These are phyloP conservation scores for Linyphia triangularis DNA, from an alignment of 2,888 invertebrate species.

Conservation along the genomic window DNA sequence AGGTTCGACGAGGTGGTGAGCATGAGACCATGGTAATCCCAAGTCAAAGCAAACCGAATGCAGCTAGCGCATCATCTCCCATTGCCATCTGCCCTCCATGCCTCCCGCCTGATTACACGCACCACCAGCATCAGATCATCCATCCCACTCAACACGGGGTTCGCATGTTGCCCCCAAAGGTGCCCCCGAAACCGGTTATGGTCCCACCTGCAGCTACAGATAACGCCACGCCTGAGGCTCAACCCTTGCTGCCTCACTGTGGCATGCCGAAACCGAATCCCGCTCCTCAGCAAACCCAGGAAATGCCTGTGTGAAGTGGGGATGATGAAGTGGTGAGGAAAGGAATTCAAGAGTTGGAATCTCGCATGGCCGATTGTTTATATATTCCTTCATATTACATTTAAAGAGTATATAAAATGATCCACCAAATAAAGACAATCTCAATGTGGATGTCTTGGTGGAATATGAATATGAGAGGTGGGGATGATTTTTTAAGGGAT, in stretches of 20 bases:
- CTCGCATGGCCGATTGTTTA: slow-evolving; percentile 39
- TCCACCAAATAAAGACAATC: slow-evolving; percentile 33
- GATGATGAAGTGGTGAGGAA: not conserved
- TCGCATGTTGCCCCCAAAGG: slow-evolving; percentile 69
- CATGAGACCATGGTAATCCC: slow-evolving; percentile 66
- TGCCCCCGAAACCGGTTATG: slow-evolving; percentile 71
- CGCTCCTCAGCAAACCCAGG: slow-evolving; percentile 56
- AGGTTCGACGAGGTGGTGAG: slow-evolving; percentile 58
- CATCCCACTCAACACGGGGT: slow-evolving; percentile 68
- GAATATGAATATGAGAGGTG: slow-evolving; percentile 41
- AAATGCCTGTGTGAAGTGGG: slow-evolving; percentile 66
- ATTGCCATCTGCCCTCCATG: slow-evolving; percentile 65
- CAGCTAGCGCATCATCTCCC: slow-evolving; percentile 55
- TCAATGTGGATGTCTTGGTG: slow-evolving; percentile 10
- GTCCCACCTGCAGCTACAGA: slow-evolving; percentile 60
- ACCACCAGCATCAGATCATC: slow-evolving; percentile 59
- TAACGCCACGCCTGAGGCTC: slow-evolving; percentile 60
- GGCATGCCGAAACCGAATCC: slow-evolving; percentile 59
- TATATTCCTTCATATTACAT: slow-evolving; percentile 63
- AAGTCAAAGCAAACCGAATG: slow-evolving; percentile 41
- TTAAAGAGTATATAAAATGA: slow-evolving; percentile 40
- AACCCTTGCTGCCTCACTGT: slow-evolving; percentile 66
- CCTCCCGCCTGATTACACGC: slow-evolving; percentile 67
- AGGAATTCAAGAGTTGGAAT: slow-evolving; percentile 19
- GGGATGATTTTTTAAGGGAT: slow-evolving; percentile 51